Conservation (phyloP, 1,140 invertebrate genomes). For the Drosophila neocordata region DNA sequence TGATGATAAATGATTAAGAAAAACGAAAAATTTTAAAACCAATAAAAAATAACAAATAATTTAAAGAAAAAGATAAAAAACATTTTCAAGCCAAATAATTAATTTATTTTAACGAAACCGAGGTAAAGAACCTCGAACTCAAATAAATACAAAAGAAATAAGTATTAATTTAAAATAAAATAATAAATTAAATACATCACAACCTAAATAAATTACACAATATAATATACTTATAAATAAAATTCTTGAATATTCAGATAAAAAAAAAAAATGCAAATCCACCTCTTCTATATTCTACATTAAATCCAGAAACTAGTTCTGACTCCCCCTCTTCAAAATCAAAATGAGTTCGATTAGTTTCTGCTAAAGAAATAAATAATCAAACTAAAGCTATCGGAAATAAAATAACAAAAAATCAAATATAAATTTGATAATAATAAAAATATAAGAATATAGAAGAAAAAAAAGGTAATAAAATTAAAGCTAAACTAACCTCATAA, state of each 20-base stretch:
- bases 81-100: slow-evolving; percentile 82
- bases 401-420: slow-evolving; percentile 84
- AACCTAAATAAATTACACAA: slow-evolving; percentile 88
- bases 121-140: slow-evolving; percentile 44
- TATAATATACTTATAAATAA: slow-evolving; percentile 68
- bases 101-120: slow-evolving; percentile 70
- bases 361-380: slow-evolving; percentile 86
- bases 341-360: slow-evolving; percentile 90
- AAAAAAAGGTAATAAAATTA: slow-evolving; percentile 89
- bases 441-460: slow-evolving; percentile 51
- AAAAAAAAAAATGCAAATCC: slow-evolving; percentile 90
- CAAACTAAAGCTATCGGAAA: slow-evolving; percentile 84
- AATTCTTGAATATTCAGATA: slow-evolving; percentile 85
- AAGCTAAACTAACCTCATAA: slow-evolving; percentile 85
- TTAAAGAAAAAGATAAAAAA: slow-evolving; percentile 77
- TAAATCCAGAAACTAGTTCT: slow-evolving; percentile 90
- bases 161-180: slow-evolving; percentile 19
- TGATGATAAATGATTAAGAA: slow-evolving; percentile 83
- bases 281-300: slow-evolving; percentile 88
- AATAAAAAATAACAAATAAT: slow-evolving; percentile 54
- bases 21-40: slow-evolving; percentile 63
- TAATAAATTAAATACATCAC: slow-evolving; percentile 85
- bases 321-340: slow-evolving; percentile 90
- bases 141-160: slow-evolving; percentile 84
- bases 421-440: slow-evolving; percentile 80